phyloP scores from a whole-genome alignment of 1,140 invertebrate species.

The Drosophila guanche region DNA sequence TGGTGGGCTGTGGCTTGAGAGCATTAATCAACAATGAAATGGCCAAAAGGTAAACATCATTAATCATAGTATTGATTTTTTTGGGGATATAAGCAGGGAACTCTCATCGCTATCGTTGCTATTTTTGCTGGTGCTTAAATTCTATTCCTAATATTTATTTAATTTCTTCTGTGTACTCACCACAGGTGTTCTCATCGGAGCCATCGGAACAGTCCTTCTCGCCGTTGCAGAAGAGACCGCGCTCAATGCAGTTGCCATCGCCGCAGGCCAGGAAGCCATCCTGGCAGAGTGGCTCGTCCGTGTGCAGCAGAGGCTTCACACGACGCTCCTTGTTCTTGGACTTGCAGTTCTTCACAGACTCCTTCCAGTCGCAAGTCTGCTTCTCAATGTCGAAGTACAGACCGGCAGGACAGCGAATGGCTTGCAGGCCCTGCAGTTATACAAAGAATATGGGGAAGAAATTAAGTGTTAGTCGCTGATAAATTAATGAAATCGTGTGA shows the following conservation, averaged over 20 bases:
- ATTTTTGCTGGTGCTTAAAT: neutral
- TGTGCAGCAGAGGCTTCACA: constrained; percentile 94
- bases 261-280: constrained; percentile 94
- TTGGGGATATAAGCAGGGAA: no score
- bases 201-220: constrained; percentile 95
- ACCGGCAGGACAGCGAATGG: constrained; percentile 95
- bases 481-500: neutral
- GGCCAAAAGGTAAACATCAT: constrained; percentile 4
- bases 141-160: neutral
- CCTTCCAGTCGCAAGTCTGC: constrained; percentile 98
- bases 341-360: constrained; percentile 96
- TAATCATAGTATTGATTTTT: neutral
- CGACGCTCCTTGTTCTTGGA: constrained; percentile 95
- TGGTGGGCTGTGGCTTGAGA: neutral
- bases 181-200: constrained; percentile 96
- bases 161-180: constrained; percentile 86
- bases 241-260: constrained; percentile 93
- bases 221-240: constrained; percentile 96
- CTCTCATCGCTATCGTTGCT: neutral
- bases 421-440: constrained; percentile 91
- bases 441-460: neutral
- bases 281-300: constrained; percentile 95
- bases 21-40: constrained; percentile 10
- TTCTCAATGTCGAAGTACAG: constrained; percentile 97
- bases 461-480: neutral